Evolutionary conservation across 2,888 invertebrate species (phyloP).

Genomic region (Clusia tigrina): DNA sequence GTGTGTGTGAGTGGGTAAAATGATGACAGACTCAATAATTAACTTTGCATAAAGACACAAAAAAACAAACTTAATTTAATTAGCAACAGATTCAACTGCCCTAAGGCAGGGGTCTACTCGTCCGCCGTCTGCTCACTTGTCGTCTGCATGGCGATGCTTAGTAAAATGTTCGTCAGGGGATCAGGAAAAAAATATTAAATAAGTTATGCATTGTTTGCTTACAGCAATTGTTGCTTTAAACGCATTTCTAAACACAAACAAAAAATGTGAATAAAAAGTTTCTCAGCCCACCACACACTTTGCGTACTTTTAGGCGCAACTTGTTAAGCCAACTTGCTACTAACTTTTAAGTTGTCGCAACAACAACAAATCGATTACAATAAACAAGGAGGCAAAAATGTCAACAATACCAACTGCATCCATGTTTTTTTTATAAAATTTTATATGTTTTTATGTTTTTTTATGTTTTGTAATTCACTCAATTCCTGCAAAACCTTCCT

Average conservation of each 20-base stretch:
- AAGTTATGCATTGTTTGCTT: too few relatives aligned
- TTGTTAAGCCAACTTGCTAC: too few relatives aligned
- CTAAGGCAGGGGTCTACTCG: background rate
- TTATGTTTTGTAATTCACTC: background rate
- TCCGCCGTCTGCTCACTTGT: too few relatives aligned
- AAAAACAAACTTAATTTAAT: background rate
- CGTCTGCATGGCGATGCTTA: too few relatives aligned
- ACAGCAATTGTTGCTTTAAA: background rate
- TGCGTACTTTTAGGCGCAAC: background rate
- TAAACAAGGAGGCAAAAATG: too few relatives aligned
- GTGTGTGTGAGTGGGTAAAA: background rate
- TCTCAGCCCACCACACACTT: background rate
- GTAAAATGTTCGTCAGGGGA: too few relatives aligned
- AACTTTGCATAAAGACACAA: background rate
- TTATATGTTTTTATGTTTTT: too few relatives aligned
- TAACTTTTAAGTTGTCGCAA: too few relatives aligned
- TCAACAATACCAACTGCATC: conserved; percentile 2
- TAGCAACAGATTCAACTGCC: background rate
- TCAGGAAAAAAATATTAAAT: too few relatives aligned
- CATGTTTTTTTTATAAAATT: background rate
- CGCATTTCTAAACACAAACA: background rate
- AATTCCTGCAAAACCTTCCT: conserved; percentile 29
- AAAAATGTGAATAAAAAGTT: background rate
- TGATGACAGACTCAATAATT: conserved; percentile 7
- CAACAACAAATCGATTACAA: background rate